Conservation (phyloP, 2,888 invertebrate species). For the Apantesis nais region DNA sequence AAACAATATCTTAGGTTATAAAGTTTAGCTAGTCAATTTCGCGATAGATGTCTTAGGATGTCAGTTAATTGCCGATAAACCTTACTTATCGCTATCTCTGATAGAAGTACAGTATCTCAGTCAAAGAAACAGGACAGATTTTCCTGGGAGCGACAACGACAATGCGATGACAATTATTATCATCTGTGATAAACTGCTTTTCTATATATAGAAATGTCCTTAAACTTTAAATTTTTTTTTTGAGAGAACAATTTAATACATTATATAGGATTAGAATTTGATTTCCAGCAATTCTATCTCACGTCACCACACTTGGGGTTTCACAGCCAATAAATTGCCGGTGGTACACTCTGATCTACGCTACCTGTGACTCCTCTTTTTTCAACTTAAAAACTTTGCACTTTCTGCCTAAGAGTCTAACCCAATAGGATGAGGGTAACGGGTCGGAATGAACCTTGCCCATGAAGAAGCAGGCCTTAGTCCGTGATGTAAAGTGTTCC, state of each 20-base stretch:
- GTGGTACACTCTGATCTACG: background rate
- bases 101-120: background rate
- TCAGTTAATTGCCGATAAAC: background rate
- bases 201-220: background rate
- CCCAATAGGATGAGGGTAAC: no score
- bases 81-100: background rate
- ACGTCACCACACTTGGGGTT: no score
- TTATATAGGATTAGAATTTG: background rate
- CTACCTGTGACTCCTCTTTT: no score
- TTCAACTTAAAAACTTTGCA: no score
- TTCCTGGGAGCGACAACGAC: background rate
- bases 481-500: no score
- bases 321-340: no score
- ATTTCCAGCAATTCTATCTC: background rate
- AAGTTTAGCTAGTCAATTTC: background rate
- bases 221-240: background rate
- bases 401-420: no score
- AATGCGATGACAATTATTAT: slow-evolving; percentile 10
- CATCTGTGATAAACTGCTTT: slow-evolving; percentile 1
- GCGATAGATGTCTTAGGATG: background rate
- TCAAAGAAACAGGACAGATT: slow-evolving; percentile 12
- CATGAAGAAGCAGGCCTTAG: no score
- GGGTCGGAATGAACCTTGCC: no score
- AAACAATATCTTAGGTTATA: background rate
- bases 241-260: background rate